These are phyloP conservation scores for Zaprionus obscuricornis DNA, from an alignment of 2,888 invertebrate species.

Conservation along the genomic window DNA sequence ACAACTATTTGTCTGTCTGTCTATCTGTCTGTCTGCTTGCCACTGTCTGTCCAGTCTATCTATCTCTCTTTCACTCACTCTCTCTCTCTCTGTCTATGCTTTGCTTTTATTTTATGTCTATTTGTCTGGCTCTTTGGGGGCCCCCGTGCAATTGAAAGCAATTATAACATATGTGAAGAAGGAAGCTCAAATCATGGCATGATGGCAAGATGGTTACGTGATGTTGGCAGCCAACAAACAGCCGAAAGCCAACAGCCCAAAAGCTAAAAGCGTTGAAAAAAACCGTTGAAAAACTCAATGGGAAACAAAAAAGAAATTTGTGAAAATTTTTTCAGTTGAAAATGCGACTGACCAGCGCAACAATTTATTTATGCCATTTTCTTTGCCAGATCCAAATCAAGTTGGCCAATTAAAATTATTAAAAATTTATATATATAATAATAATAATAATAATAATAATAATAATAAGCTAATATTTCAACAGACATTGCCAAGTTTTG, in stretches of 20 bases:
- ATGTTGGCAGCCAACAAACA: constrained; percentile 15
- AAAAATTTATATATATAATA: constrained; percentile 36
- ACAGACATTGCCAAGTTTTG: too few relatives aligned
- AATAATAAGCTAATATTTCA: too few relatives aligned
- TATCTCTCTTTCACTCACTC: constrained; percentile 15
- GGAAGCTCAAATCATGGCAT: constrained; percentile 34
- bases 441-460: constrained; percentile 15
- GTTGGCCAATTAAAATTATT: constrained; percentile 66
- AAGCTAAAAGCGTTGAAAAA: constrained; percentile 21
- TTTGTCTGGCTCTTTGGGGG: constrained; percentile 49
- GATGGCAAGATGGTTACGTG: constrained; percentile 41
- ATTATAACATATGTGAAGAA: constrained; percentile 64
- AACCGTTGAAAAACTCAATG: constrained; percentile 34
- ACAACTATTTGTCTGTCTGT: constrained; percentile 45
- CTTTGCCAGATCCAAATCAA: constrained; percentile 48
- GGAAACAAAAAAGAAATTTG: too few relatives aligned
- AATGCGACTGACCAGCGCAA: constrained; percentile 44
- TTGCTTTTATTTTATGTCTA: constrained; percentile 17
- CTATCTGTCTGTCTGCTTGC: constrained; percentile 36
- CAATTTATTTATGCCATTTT: constrained; percentile 37
- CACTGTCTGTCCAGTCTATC: background rate
- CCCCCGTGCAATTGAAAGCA: constrained; percentile 65
- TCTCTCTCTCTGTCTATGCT: constrained; percentile 21
- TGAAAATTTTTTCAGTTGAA: constrained; percentile 22
- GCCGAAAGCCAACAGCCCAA: too few relatives aligned